These are phyloP conservation scores for Elmis aenea DNA, from an alignment of 2,888 invertebrate species.

Conservation along the genomic window DNA sequence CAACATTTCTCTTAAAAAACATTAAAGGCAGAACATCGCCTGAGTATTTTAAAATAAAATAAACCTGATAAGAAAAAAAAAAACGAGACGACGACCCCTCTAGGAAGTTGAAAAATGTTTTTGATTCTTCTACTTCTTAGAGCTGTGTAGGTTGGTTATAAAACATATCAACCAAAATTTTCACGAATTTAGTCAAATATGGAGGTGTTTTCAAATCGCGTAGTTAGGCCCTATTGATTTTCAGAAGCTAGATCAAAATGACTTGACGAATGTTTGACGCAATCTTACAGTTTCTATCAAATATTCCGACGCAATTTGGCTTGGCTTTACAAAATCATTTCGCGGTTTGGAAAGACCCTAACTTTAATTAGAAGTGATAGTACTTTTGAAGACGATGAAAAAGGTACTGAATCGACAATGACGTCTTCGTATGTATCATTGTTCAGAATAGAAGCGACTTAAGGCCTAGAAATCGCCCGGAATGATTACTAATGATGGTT, in stretches of 20 bases:
- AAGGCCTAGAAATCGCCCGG: slow-evolving; percentile 12
- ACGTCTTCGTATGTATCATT: no score
- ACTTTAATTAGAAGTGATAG: slow-evolving; percentile 14
- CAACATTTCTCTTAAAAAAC: slow-evolving; percentile 33
- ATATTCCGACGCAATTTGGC: slow-evolving; percentile 17
- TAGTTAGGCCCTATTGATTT: slow-evolving; percentile 42
- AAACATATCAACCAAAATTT: slow-evolving; percentile 19
- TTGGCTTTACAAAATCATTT: slow-evolving; percentile 21
- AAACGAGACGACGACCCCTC: not conserved
- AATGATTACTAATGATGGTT: slow-evolving; percentile 27
- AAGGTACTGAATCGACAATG: not conserved
- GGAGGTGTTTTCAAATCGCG: slow-evolving; percentile 30
- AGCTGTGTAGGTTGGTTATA: slow-evolving; percentile 10
- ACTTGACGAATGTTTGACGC: slow-evolving; percentile 22
- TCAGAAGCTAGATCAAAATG: slow-evolving; percentile 20
- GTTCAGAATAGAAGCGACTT: no score
- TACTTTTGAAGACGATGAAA: slow-evolving; percentile 2
- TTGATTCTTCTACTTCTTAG: slow-evolving; percentile 10
- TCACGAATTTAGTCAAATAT: slow-evolving; percentile 10
- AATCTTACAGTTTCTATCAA: slow-evolving; percentile 22
- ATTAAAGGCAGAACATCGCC: slow-evolving; percentile 10
- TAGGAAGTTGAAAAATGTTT: not conserved
- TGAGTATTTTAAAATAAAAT: slow-evolving; percentile 6
- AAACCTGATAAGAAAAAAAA: no score
- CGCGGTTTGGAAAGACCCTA: slow-evolving; percentile 20